Evolutionary conservation across 2,113 vertebrate species (phyloP), one percentile per base, ranked within the genome.

Genomic region (Cavia aperea): DNA sequence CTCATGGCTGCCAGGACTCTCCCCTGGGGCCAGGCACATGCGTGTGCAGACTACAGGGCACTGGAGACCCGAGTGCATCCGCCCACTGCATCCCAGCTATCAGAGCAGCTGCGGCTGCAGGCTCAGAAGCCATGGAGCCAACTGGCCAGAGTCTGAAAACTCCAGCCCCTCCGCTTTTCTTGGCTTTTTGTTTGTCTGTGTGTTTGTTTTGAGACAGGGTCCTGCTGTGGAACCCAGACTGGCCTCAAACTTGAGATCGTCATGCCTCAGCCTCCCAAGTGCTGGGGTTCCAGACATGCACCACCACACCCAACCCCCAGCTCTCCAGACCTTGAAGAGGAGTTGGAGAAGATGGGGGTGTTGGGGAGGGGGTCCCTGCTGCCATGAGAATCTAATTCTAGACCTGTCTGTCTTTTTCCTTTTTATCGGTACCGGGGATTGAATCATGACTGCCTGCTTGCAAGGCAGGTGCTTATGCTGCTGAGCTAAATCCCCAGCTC

Each of bases 71-170:
- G 4, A 13, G 5, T 7, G 10, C 21, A 15, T 62, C 46, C 0
- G 29, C 39, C 72, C 58, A 3, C 12, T 70, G 65, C 85, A 81
- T 60, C 79, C 1, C 0, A 79, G 79, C 46, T 31, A 2, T 12
- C 49, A 26, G 29, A 60, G 29, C 46, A 5, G 2, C 56, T 1
- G 21, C 73, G n/a, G 0, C 0, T 1, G 26, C 16, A 58, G 7
- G 15, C 77, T 24, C 77, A 79, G 77, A 36, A 36, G 31, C 72
- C 2, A 10, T 36, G 29, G 29, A 33, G 49, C 46, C 39, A 54
- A 16, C 29, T 31, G 29, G 33, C 26, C 3, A 5, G 7, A 78
- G 46, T 18, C 29, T 33, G 15, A 78, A 33, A 54, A 29, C 15
- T 5, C 7, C 19, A 7, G 75, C 5, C 33, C 54, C 33, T 33